These are phyloP conservation scores for Phocides pigmalion DNA, from an alignment of 1,140 invertebrate genomes.

Conservation along the genomic window DNA sequence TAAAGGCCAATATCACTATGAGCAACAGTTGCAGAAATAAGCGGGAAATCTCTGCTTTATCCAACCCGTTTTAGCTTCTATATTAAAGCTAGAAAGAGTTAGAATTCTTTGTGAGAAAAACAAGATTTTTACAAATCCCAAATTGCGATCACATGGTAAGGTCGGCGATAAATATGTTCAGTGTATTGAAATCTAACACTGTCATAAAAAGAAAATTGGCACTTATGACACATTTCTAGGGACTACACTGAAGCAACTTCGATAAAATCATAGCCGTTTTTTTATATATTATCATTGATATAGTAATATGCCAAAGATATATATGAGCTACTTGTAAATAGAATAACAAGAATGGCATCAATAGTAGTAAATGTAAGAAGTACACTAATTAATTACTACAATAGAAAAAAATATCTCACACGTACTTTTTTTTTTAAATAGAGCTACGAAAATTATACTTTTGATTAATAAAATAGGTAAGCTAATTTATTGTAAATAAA, in stretches of 20 bases:
- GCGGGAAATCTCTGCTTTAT: conserved; percentile 49
- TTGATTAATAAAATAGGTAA: too few relatives aligned
- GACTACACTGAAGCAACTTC: conserved; percentile 14
- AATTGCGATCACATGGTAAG: conserved; percentile 71
- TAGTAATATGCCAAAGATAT: not conserved
- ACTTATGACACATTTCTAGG: conserved; percentile 34
- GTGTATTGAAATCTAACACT: conserved; percentile 72
- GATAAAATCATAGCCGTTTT: conserved; percentile 16
- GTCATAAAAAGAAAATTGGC: conserved; percentile 56
- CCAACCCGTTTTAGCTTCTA: conserved; percentile 58
- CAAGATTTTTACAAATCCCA: conserved; percentile 70
- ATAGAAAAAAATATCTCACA: too few relatives aligned
- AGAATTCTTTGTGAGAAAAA: conserved; percentile 44
- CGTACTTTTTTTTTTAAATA: too few relatives aligned
- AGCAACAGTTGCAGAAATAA: conserved; percentile 58
- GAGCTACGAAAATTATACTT: too few relatives aligned
- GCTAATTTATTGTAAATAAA: too few relatives aligned
- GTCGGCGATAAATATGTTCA: conserved; percentile 70
- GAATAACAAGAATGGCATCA: too few relatives aligned
- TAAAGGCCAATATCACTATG: conserved; percentile 57
- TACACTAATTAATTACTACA: too few relatives aligned
- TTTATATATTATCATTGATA: not conserved
- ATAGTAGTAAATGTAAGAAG: too few relatives aligned
- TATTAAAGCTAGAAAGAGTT: conserved; percentile 33
- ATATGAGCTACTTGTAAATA: too few relatives aligned